These are phyloP conservation scores for Isichthys henryi DNA, from an alignment of 2,113 vertebrate genomes.

Conservation along the genomic window DNA sequence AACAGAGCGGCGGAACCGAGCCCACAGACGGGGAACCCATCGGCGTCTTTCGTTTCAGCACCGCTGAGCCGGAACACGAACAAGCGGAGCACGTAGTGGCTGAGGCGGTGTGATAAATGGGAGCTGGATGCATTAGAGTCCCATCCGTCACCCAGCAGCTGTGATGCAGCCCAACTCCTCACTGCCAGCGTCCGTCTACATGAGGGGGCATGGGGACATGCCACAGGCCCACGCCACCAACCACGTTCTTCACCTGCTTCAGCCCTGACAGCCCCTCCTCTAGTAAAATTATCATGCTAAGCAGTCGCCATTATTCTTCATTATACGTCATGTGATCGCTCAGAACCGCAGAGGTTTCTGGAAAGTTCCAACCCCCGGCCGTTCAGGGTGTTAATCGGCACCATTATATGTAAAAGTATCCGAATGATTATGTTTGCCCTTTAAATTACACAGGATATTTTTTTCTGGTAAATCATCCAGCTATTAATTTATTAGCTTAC, in stretches of 20 bases:
- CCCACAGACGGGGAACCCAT: neutral
- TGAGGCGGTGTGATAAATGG: slow-evolving; percentile 30
- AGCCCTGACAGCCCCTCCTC: too few species aligned
- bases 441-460: neutral
- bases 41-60: slow-evolving; percentile 3
- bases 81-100: neutral
- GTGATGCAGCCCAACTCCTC: neutral
- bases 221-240: neutral
- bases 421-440: neutral
- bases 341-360: neutral
- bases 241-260: neutral
- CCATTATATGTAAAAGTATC: neutral
- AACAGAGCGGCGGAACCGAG: neutral
- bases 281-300: neutral
- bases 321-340: neutral
- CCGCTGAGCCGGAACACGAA: slow-evolving; percentile 21
- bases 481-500: neutral
- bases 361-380: neutral
- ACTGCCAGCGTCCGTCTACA: neutral
- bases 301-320: neutral
- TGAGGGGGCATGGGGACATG: neutral
- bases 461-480: neutral
- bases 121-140: slow-evolving; percentile 26
- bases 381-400: neutral
- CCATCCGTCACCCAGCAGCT: too few species aligned